Base-by-base conservation (phyloP, 2,888 invertebrate genomes). In the Trichogramma dendrolimi region DNA sequence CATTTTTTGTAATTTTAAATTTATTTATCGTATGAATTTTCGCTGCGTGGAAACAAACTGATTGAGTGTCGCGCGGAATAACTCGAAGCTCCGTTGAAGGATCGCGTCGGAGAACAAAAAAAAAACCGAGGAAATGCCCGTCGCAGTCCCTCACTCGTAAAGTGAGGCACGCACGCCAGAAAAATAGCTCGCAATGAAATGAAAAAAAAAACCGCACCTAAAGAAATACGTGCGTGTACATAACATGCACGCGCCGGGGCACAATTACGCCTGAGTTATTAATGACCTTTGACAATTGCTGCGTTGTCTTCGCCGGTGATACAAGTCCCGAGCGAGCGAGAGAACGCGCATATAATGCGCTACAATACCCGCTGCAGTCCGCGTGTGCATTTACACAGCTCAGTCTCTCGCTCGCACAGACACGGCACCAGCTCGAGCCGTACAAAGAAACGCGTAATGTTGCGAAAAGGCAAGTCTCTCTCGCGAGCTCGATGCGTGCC, bases 271-370 rank as follows among this genome's bases (percentile, higher is more conserved):
- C 40, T 5, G 58, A 27, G 41, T 55, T 58, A 62, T 62, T 55
- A 62, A 62, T 55, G 58, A 52, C 14, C 51, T 55, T 55, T 50
- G 62, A 58, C 62, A 62, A 48, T 51, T 8, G 56, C 47, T 50
- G 27, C 27, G 27, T 27, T 27, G 27, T 27, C 27, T 27, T 27
- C 27, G 27, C 27, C 27, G 2, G 27, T 27, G 3, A 27, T 27
- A 27, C 27, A 27, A 27, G 27, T 27, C 27, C 27, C 27, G 27
- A 27, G 27, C 3, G 27, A 27, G 27, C 3, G 27, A 27, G 27
- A 27, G 27, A 27, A 27, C 27, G 27, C 27, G 27, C 27, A 27
- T 27, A 27, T 27, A 27, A 27, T 27, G 27, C 27, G 27, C 27
- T 27, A 27, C 27, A 2, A 27, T 27, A 27, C 27, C 27, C 27